Percentiles rank a stretch among this genome's conserved stretches.
Conservation (phyloP, 2,888 invertebrate species). For the Coelogynopora nodosa region DNA sequence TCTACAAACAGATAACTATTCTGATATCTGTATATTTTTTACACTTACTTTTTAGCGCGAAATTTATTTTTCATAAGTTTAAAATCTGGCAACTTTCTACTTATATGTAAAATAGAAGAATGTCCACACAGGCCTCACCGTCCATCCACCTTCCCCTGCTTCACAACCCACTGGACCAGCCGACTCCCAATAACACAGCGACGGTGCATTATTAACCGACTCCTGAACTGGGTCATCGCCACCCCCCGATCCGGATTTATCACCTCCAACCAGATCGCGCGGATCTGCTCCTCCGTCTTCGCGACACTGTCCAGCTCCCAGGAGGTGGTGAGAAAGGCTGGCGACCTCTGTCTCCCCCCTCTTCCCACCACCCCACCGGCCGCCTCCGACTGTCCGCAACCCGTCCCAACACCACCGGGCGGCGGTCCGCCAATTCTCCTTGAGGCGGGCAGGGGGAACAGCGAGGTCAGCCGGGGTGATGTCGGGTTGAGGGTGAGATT, state of each 20-base stretch:
- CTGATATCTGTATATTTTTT: no score
- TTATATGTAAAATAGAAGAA: no score
- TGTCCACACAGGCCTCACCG: background rate
- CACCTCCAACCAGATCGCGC: conserved; percentile 1
- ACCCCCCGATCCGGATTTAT: background rate
- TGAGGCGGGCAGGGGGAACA: background rate
- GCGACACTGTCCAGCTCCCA: background rate
- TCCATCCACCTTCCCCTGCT: background rate
- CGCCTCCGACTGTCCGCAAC: background rate
- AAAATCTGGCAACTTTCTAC: no score
- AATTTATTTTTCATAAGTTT: no score
- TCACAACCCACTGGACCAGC: background rate
- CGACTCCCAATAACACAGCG: background rate
- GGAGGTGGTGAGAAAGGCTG: background rate
- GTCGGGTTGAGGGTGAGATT: background rate
- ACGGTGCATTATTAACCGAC: background rate
- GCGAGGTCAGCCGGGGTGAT: conserved; percentile 1
- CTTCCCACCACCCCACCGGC: no score
- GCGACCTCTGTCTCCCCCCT: background rate
- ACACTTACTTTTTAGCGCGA: no score
- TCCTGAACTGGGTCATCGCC: background rate
- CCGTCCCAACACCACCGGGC: background rate
- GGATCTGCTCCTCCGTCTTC: background rate
- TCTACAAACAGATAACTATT: no score
- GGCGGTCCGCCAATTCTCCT: background rate